phyloP scores from a whole-genome alignment of 2,888 invertebrate genomes.

The Atethmia centrago region DNA sequence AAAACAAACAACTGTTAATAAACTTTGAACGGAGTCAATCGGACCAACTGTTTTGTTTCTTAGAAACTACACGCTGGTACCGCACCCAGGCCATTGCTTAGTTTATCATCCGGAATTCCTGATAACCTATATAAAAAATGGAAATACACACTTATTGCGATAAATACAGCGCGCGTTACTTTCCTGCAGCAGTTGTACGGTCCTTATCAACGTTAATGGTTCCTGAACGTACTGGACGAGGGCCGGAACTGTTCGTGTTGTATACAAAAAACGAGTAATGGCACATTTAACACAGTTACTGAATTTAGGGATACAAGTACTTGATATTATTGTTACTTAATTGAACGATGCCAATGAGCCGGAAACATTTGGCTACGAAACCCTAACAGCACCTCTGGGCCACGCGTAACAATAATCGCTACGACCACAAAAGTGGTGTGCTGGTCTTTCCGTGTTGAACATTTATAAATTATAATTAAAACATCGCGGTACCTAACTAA shows the following conservation, averaged over 20 bases:
- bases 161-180: conserved; percentile 81
- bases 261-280: conserved; percentile 19
- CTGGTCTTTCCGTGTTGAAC: conserved; percentile 23
- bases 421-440: neutral
- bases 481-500: neutral
- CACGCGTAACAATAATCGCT: conserved; percentile 5
- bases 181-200: conserved; percentile 79
- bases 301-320: neutral
- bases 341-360: neutral
- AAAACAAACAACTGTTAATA: conserved; percentile 67
- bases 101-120: conserved; percentile 87
- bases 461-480: conserved; percentile 4
- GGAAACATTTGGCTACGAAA: neutral
- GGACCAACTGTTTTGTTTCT: conserved; percentile 60
- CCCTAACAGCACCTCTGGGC: neutral
- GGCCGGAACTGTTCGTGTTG: conserved; percentile 54
- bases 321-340: neutral
- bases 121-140: conserved; percentile 89
- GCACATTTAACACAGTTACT: conserved; percentile 10
- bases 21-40: conserved; percentile 43
- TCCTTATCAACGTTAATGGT: conserved; percentile 74
- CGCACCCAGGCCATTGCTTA: conserved; percentile 75
- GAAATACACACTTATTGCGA: conserved; percentile 84
- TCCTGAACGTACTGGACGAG: conserved; percentile 66
- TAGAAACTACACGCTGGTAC: conserved; percentile 66